Evolutionary conservation across 2,797 vertebrate genomes (phyloP).

Genomic region (Emys orbicularis): DNA sequence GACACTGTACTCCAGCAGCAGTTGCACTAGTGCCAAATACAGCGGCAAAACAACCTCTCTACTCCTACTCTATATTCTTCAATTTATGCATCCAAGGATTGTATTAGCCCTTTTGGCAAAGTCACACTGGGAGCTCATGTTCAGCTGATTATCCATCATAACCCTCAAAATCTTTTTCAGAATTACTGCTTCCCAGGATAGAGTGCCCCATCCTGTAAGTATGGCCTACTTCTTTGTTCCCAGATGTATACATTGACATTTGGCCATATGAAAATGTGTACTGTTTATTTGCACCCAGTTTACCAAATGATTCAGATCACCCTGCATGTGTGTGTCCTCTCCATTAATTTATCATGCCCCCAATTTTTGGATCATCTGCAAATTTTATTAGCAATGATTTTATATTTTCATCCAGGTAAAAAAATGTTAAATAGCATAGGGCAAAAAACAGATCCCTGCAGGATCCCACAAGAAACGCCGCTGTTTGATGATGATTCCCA

Average conservation of each 20-base stretch:
- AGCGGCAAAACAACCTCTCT: background rate
- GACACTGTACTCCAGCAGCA: background rate
- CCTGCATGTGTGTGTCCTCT: background rate
- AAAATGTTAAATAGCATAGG: no score
- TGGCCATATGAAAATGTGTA: no score
- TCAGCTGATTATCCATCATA: background rate
- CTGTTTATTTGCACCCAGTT: no score
- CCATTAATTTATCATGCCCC: background rate
- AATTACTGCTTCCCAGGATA: no score
- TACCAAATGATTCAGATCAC: no score
- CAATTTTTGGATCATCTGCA: background rate
- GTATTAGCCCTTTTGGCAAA: background rate
- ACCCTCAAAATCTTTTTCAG: no score
- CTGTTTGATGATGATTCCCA: background rate
- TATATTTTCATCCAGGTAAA: background rate
- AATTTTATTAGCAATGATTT: background rate
- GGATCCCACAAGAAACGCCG: background rate
- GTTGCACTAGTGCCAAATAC: background rate
- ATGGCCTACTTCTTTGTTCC: no score
- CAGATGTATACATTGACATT: no score
- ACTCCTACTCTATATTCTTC: background rate
- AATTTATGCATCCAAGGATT: background rate
- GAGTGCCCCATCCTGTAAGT: no score
- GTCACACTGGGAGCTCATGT: background rate
- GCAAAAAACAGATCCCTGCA: background rate